Evolutionary conservation across 2,113 vertebrate species (phyloP), one percentile per base, ranked within the genome.

Genomic region (Limanda limanda): DNA sequence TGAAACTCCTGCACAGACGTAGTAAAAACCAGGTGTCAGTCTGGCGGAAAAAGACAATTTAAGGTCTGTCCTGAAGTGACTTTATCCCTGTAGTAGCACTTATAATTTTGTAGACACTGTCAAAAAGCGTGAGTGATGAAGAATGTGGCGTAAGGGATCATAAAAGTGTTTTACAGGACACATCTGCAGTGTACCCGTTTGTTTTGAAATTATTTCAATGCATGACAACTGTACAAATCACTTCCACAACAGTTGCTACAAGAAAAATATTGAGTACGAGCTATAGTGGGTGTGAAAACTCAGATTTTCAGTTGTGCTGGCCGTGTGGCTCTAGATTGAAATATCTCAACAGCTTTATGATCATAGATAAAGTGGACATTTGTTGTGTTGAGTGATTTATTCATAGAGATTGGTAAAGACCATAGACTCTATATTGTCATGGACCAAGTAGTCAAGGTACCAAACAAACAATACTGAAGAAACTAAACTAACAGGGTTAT

Each of bases 71-170:
- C 47, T 51, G 47, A 18, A 51, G 47, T 51, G 47, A 51, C 17
- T 51, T 51, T 21, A 54, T 42, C 40, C n/a, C 12, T 21, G 51
- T 7, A 35, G 27, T 3, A 15, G 37, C 48, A 12, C 9, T 71
- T 27, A 57, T 47, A 45, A 27, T 64, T 61, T 60, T 56, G 47
- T 9, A 15, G 56, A 65, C 45, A 59, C 31, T 72, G 68, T 72
- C 67, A 56, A 23, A 2, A 37, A 58, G 18, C 21, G 8, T 21
- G 65, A 67, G 54, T 48, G 17, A 68, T 31, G 35, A 63, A 20
- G 15, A 40, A 69, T 52, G 0, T 23, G 31, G 13, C 51, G 52
- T 60, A n/a, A 21, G 27, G 42, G 68, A 31, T 14, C 48, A 37
- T 24, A 6, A 60, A 17, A 17, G 23, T 23, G 23, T 72, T 60